Evolutionary conservation across 1,140 invertebrate genomes (phyloP).

Genomic region (Trypoxylus dichotomus): DNA sequence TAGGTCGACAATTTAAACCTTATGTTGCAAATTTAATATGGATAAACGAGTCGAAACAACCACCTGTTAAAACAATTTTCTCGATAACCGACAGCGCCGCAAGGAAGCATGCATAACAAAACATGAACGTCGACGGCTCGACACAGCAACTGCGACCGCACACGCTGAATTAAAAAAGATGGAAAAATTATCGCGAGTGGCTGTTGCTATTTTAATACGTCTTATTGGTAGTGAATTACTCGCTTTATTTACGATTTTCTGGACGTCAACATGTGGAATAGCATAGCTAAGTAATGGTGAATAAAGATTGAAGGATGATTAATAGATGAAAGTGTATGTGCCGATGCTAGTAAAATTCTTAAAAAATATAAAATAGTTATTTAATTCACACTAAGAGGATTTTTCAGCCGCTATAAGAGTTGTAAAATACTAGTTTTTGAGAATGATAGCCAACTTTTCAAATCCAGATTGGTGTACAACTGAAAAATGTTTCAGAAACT

Average conservation of each 20-base stretch:
- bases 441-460: too few relatives aligned
- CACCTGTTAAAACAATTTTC: constrained; percentile 2
- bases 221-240: neutral
- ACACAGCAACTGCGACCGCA: neutral
- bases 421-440: too few relatives aligned
- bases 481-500: too few relatives aligned
- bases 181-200: neutral
- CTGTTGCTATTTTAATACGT: neutral
- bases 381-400: too few relatives aligned
- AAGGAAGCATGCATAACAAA: neutral
- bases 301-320: too few relatives aligned
- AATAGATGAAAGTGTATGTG: too few relatives aligned
- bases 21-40: neutral
- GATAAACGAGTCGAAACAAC: neutral
- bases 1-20: neutral
- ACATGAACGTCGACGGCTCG: neutral
- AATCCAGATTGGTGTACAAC: too few relatives aligned
- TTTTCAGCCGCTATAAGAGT: too few relatives aligned
- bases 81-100: neutral
- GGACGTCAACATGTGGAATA: too few relatives aligned
- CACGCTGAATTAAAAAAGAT: neutral
- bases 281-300: too few relatives aligned
- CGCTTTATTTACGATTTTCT: neutral
- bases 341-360: too few relatives aligned
- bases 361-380: too few relatives aligned